Conservation (phyloP, 2,797 vertebrate species). For the Austrolebias charrua region DNA sequence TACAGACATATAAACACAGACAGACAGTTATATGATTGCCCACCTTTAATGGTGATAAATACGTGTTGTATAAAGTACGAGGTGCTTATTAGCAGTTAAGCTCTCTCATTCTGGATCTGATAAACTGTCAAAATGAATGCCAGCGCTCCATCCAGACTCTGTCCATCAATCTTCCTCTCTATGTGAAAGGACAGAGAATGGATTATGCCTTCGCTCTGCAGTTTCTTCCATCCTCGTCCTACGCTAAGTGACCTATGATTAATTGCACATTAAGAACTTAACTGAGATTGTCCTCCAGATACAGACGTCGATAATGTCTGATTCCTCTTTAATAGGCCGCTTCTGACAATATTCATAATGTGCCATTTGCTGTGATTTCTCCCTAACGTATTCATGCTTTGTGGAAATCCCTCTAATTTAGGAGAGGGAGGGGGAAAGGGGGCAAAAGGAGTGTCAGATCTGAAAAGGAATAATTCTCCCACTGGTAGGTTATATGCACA, state of each 20-base stretch:
- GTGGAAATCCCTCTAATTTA: conserved; percentile 67
- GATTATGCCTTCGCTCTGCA: conserved; percentile 54
- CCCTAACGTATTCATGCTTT: conserved; percentile 71
- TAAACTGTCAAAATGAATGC: conserved; percentile 34
- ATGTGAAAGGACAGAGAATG: conserved; percentile 51
- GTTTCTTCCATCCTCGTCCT: conserved; percentile 51
- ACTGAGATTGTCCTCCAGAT: conserved; percentile 75
- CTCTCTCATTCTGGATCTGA: conserved; percentile 27
- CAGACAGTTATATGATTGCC: no score
- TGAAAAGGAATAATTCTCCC: conserved; percentile 42
- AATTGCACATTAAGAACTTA: conserved; percentile 79
- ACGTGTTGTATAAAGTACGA: not conserved
- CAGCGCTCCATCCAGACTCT: conserved; percentile 33
- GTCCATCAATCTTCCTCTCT: conserved; percentile 45
- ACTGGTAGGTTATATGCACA: conserved; percentile 41
- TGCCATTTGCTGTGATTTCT: conserved; percentile 72
- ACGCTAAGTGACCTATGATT: conserved; percentile 78
- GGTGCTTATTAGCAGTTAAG: conserved; percentile 22
- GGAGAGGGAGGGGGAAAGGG: conserved; percentile 50
- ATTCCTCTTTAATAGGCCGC: conserved; percentile 78
- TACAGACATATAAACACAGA: no score
- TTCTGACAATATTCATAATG: conserved; percentile 77
- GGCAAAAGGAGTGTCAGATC: conserved; percentile 27
- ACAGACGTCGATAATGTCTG: conserved; percentile 72
- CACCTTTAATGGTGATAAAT: no score